Evolutionary conservation across 2,113 vertebrate species (phyloP).

Genomic region (Paramormyrops kingsleyae): DNA sequence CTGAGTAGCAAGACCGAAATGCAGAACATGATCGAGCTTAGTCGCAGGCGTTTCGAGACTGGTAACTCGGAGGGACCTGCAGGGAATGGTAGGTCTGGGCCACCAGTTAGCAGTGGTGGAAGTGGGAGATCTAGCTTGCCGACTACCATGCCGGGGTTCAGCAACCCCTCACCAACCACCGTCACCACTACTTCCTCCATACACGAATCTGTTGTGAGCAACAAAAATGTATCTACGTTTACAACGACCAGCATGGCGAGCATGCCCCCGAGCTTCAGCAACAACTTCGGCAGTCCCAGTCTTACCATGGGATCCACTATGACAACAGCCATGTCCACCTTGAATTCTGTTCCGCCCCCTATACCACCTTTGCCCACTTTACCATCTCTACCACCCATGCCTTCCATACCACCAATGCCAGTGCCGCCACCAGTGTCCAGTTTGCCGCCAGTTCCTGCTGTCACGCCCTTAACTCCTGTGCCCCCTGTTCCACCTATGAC

Average conservation of each 20-base stretch:
- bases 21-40: slow-evolving; percentile 99
- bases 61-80: slow-evolving; percentile 76
- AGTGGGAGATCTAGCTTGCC: slow-evolving; percentile 65
- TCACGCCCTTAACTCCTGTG: slow-evolving; percentile 78
- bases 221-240: slow-evolving; percentile 78
- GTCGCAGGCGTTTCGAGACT: slow-evolving; percentile 94
- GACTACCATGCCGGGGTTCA: slow-evolving; percentile 81
- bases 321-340: slow-evolving; percentile 73
- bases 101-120: slow-evolving; percentile 70
- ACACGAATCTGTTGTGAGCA: slow-evolving; percentile 68
- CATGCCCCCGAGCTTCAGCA: slow-evolving; percentile 77
- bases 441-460: slow-evolving; percentile 80
- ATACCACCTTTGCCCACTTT: slow-evolving; percentile 84
- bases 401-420: slow-evolving; percentile 82
- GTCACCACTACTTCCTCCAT: slow-evolving; percentile 75
- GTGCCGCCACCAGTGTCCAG: slow-evolving; percentile 85
- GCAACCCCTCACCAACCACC: slow-evolving; percentile 69
- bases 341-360: slow-evolving; percentile 85
- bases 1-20: slow-evolving; percentile 99
- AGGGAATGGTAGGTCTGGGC: slow-evolving; percentile 74
- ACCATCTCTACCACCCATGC: slow-evolving; percentile 86
- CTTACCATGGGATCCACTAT: slow-evolving; percentile 75
- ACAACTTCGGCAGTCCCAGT: slow-evolving; percentile 79
- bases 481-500: slow-evolving; percentile 84
- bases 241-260: slow-evolving; percentile 70